Evolutionary conservation across 2,888 invertebrate genomes (phyloP).

Genomic region (Tridacna crocea): DNA sequence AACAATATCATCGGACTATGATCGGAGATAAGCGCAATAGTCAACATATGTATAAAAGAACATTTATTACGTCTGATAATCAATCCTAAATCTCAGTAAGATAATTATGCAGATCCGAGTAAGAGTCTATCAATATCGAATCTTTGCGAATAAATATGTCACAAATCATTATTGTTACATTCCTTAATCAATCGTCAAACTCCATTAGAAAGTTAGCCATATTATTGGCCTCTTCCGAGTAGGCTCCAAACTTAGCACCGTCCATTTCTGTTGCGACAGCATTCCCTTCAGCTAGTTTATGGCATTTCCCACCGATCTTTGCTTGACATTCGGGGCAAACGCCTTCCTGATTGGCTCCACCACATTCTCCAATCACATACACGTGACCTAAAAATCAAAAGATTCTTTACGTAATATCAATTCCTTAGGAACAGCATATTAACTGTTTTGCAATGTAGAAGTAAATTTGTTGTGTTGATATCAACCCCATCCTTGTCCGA

Average conservation of each 20-base stretch:
- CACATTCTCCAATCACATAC: slow-evolving; percentile 89
- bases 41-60: too few species aligned
- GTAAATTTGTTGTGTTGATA: too few species aligned
- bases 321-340: slow-evolving; percentile 87
- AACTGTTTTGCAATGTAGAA: too few species aligned
- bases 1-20: too few species aligned
- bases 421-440: too few species aligned
- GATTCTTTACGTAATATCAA: neutral
- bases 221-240: slow-evolving; percentile 70
- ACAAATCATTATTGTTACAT: too few species aligned
- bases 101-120: neutral
- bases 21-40: too few species aligned
- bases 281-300: slow-evolving; percentile 86
- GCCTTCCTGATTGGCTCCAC: slow-evolving; percentile 87
- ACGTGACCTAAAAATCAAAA: slow-evolving; percentile 86
- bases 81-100: too few species aligned
- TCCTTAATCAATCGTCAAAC: neutral
- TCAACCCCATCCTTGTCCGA: too few species aligned
- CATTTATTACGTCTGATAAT: too few species aligned
- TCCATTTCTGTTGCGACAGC: slow-evolving; percentile 83
- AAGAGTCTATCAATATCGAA: neutral
- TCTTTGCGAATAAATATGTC: neutral
- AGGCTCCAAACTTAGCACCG: slow-evolving; percentile 78
- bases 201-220: slow-evolving; percentile 37
- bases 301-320: slow-evolving; percentile 86